Evolutionary conservation across 2,113 vertebrate genomes (phyloP), one percentile per base, ranked within the genome.

Genomic region (Microtus ochrogaster): DNA sequence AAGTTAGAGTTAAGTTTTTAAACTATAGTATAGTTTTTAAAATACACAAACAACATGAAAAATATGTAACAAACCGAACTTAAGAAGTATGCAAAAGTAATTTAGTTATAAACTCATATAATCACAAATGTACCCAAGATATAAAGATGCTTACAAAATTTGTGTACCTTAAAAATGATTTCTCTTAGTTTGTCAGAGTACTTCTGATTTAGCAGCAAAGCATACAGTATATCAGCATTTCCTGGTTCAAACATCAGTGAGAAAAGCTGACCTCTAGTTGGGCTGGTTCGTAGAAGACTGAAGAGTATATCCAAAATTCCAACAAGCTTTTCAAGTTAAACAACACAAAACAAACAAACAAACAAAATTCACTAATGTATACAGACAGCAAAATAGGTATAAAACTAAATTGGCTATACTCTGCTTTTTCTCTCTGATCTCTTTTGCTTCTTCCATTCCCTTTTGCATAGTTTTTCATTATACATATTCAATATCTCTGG

Each of bases 181-280:
- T 99, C 99, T 97, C 99, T 95, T 90, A 99, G 98, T 86, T 96
- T 99, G 97, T 99, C 99, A 0, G 99, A 99, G 97, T 99, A 98
- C 96, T 99, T 99, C 96, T 99, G 99, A 96, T 99, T 99, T 96
- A 99, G 90, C 81, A 99, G 98, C 66, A 99, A 98, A 66, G 99
- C 98, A 76, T 99, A 99, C 97, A 99, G 99, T 97, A 99, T 99
- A 97, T 99, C 99, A 77, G 99, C 99, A 7, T 99, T 99, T 12
- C 99, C 99, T 5, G 99, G 99, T 97, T 99, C 99, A 97, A 99
- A 99, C 78, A 99, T 99, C 82, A 99, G 97, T 97, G 99, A 98
- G 97, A 99, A 99, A 97, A 99, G 99, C 87, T 99, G 99, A 95
- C 99, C 99, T 77, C 99, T 98, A 30, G 98, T 98, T n/a, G 98